These are phyloP conservation scores for Odontothrips loti DNA, from an alignment of 2,888 invertebrate species.

Conservation along the genomic window DNA sequence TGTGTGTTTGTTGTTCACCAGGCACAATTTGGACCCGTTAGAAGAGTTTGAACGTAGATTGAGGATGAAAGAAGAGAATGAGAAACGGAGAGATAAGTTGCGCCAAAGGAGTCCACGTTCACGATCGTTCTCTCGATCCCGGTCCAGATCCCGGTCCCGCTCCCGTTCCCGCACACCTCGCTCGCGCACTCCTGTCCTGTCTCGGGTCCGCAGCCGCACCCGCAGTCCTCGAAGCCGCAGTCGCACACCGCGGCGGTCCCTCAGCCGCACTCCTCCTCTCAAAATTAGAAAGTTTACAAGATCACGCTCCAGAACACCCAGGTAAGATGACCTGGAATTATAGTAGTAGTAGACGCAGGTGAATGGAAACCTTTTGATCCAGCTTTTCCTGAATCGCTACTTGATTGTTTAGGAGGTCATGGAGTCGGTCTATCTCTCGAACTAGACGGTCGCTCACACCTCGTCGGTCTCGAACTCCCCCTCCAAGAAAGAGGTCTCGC, in stretches of 20 bases:
- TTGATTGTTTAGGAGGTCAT: constrained; percentile 8
- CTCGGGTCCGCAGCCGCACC: constrained; percentile 5
- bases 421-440: constrained; percentile 16
- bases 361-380: not conserved
- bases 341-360: not conserved
- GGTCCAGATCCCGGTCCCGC: not conserved
- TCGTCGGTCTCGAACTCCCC: not conserved
- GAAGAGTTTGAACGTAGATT: constrained; percentile 16
- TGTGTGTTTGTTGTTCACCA: constrained; percentile 24
- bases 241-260: constrained; percentile 6
- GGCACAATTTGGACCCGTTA: constrained; percentile 22
- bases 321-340: not conserved
- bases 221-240: constrained; percentile 2
- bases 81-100: not conserved
- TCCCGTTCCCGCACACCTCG: not conserved
- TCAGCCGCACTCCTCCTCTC: constrained; percentile 18
- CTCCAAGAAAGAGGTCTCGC: not conserved
- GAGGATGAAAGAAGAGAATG: constrained; percentile 19
- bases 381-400: no score
- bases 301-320: constrained; percentile 18
- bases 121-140: not conserved
- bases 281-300: constrained; percentile 12
- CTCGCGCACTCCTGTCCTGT: not conserved
- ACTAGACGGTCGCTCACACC: not conserved
- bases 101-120: constrained; percentile 10